A percentile compares a stretch with the other conserved stretches of the same genome.
phyloP scores from a whole-genome alignment of 1,140 invertebrate species.

The Polyergus mexicanus region DNA sequence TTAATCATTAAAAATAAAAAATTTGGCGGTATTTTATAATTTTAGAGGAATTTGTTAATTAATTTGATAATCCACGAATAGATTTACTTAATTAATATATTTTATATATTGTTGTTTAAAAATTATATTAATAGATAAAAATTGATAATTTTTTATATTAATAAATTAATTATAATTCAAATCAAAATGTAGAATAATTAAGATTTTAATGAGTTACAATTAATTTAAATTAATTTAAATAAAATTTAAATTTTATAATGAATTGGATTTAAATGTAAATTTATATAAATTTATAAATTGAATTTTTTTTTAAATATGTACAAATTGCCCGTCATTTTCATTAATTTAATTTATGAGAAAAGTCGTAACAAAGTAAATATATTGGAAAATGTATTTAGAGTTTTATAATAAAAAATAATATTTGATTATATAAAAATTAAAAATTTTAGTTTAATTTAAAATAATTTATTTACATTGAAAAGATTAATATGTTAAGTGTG shows the following conservation, averaged over 20 bases:
- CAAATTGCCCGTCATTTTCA: not conserved
- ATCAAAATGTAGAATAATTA: not conserved
- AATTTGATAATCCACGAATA: no score
- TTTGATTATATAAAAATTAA: no score
- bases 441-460: not conserved
- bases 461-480: not conserved
- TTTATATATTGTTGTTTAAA: no score
- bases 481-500: no score
- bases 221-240: not conserved
- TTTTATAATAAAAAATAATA: no score
- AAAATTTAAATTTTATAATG: not conserved
- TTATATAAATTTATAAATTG: not conserved
- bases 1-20: no score
- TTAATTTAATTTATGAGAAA: not conserved
- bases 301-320: not conserved
- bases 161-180: not conserved
- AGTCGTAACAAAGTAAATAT: conserved; percentile 1
- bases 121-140: no score
- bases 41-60: no score
- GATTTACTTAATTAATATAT: no score
- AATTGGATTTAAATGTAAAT: not conserved
- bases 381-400: not conserved
- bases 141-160: no score
- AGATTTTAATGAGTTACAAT: not conserved
- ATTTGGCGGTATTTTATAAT: no score